Evolutionary conservation across 2,113 vertebrate genomes (phyloP).

Genomic region (Nanger granti): DNA sequence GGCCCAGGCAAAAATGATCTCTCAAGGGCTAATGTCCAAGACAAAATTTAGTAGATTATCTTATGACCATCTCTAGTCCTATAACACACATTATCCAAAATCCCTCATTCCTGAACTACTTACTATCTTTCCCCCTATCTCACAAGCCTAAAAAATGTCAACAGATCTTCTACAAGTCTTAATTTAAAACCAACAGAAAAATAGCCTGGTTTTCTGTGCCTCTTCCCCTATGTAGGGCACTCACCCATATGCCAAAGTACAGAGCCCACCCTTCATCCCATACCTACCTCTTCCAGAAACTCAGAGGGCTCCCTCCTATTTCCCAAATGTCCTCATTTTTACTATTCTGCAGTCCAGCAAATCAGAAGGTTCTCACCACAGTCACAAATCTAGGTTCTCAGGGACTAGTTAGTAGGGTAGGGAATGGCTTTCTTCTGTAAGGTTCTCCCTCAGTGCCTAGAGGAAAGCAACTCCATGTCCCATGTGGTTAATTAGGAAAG

Average conservation of each 20-base stretch:
- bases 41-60: neutral
- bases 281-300: neutral
- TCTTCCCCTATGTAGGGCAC: neutral
- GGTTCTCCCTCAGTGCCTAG: neutral
- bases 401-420: neutral
- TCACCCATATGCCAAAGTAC: neutral
- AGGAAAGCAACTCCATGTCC: neutral
- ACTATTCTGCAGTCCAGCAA: neutral
- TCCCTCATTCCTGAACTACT: neutral
- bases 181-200: neutral
- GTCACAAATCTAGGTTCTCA: rapidly evolving
- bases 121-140: neutral
- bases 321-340: neutral
- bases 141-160: neutral
- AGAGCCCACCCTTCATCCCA: neutral
- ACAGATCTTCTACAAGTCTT: neutral
- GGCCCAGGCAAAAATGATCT: neutral
- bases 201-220: neutral
- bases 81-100: neutral
- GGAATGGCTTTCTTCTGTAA: neutral
- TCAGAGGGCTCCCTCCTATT: neutral
- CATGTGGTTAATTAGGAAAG: neutral
- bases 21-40: neutral
- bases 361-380: neutral
- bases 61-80: neutral